Conservation (phyloP, 2,113 vertebrate genomes). For the Epinephelus lanceolatus region DNA sequence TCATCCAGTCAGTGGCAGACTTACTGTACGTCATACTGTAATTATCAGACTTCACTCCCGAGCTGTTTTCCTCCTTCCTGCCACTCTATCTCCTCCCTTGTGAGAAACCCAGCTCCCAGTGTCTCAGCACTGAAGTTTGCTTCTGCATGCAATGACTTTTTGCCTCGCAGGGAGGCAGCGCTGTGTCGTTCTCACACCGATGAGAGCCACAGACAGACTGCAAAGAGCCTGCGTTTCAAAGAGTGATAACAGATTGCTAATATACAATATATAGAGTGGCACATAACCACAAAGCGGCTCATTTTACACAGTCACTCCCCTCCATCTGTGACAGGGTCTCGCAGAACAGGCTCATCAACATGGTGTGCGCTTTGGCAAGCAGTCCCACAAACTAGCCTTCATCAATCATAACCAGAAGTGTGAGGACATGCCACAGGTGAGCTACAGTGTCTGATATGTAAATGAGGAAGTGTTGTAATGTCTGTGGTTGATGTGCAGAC, state of each 20-base stretch:
- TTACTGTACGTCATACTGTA: not conserved
- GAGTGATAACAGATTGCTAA: conserved; percentile 51
- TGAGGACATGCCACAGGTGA: conserved; percentile 46
- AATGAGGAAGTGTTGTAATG: not conserved
- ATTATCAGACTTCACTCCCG: not conserved
- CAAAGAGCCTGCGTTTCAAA: conserved; percentile 37
- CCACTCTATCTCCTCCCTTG: not conserved
- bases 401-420: not conserved
- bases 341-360: conserved; percentile 1
- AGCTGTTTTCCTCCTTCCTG: not conserved
- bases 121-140: conserved; percentile 22
- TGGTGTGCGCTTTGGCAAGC: conserved; percentile 15
- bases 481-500: conserved; percentile 2
- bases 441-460: not conserved
- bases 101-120: not conserved
- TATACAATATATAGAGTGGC: conserved; percentile 44
- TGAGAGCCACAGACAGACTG: conserved; percentile 25
- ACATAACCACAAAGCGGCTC: conserved; percentile 42
- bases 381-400: conserved; percentile 6
- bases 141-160: conserved; percentile 70
- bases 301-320: conserved; percentile 48
- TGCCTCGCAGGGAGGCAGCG: conserved; percentile 83
- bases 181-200: conserved; percentile 69
- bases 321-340: conserved; percentile 56
- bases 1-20: not conserved